A percentile compares a stretch with the other conserved stretches of the same genome.
Conservation (phyloP, 2,888 invertebrate species). For the Pandemis corylana region DNA sequence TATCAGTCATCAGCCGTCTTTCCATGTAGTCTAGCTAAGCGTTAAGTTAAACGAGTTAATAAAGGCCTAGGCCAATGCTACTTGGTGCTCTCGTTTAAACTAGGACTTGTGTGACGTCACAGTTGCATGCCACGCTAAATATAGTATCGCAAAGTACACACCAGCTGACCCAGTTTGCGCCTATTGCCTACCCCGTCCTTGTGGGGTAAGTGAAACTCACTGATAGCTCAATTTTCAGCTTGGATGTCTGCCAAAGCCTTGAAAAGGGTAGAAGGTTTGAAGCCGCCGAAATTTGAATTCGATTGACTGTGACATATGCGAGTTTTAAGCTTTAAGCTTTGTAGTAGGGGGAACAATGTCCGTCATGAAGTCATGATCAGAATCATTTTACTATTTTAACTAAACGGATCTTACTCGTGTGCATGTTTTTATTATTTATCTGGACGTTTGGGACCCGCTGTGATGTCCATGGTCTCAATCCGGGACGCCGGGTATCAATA, state of each 20-base stretch:
- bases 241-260: conserved; percentile 33
- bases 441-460: too few species aligned
- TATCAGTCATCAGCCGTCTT: background rate
- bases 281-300: conserved; percentile 10
- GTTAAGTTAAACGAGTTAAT: background rate
- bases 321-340: background rate
- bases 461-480: too few species aligned
- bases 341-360: background rate
- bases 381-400: too few species aligned
- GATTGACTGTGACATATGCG: conserved; percentile 2
- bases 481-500: too few species aligned
- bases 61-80: conserved; percentile 9
- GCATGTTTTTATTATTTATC: too few species aligned
- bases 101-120: conserved; percentile 68
- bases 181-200: conserved; percentile 45
- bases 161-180: conserved; percentile 63
- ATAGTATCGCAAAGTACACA: conserved; percentile 58
- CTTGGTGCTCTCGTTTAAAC: conserved; percentile 48
- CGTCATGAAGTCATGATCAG: background rate
- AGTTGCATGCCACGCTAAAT: conserved; percentile 64
- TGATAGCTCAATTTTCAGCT: conserved; percentile 23
- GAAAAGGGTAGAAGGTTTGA: conserved; percentile 12
- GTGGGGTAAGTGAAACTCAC: conserved; percentile 25
- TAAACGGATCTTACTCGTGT: too few species aligned
- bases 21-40: background rate